Evolutionary conservation across 2,888 invertebrate species (phyloP), one percentile per base, ranked within the genome.

Genomic region (Exocentrus adspersus): DNA sequence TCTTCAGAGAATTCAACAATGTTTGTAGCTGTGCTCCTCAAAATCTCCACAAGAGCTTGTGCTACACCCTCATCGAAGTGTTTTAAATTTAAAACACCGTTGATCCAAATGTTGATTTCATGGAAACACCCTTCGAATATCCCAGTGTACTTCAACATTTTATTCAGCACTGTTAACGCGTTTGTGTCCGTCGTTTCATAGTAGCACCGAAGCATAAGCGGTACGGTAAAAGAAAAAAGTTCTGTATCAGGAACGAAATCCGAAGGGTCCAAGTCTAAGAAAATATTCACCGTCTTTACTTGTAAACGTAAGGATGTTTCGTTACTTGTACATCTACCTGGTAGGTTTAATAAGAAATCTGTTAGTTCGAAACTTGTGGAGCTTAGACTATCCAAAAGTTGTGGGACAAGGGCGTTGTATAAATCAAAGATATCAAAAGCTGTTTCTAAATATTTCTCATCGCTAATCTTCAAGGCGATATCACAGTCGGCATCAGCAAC

Each of bases 91-190:
- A 77, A 73, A 54, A 80, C 67, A 0, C 76, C 77, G 59, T 78
- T 77, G 37, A 80, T 79, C 86, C 92, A 89, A 62, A 92, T 83
- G 77, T 89, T 87, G 42, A 91, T 87, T 82, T 93, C 92, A 60
- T 86, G 83, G 65, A 84, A 83, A 67, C 87, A 87, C 16, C 85
- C 86, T 75, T 89, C 88, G 77, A 92, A 92, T 68, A 91, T 84
- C 3, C 85, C 85, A 0, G 89, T 88, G 62, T 86, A 88, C 71
- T 83, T 85, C 20, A 93, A 86, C 62, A 92, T 85, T 51, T 81
- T 83, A 48, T 81, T 81, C 20, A 91, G 78, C 2, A 78, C 68
- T 24, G 42, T 46, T 54, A 76, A 71, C 17, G 72, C 75, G n/a
- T 79, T 78, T 16, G 68, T 45, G 52, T 71, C 68, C 16, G 70